Base-by-base conservation (phyloP, 2,113 vertebrate species). In the Nycticorax nycticorax region DNA sequence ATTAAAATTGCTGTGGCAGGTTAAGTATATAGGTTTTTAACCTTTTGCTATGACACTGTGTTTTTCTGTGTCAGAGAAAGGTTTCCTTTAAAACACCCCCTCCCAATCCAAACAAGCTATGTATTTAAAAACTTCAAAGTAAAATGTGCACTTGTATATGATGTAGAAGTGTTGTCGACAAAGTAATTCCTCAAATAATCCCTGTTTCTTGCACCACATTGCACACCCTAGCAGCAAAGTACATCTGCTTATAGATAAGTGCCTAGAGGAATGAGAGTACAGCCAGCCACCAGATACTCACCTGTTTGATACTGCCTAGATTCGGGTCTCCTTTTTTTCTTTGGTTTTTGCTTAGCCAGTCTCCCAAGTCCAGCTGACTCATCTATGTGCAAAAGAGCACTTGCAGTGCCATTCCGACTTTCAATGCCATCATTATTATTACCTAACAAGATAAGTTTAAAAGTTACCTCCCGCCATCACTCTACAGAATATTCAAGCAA, bases 231-330 rank as follows among this genome's bases (percentile, higher is more conserved):
- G 14, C 81, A 72, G 32, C 28, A 23, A 59, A 48, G 27, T 4
- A 26, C 18, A 73, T 15, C n/a, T 76, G 33, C 23, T 67, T 8
- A 27, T 15, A 20, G 50, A 3, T 63, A 96, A 32, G 20, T 8
- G 10, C 56, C 22, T 12, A 24, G 4, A 67, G 24, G 59, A 78
- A 45, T 0, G 0, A 52, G 24, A 59, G 23, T 3, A 22, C 5
- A 56, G 21, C 18, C 73, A 83, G 77, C 73, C 64, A 92, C 24
- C 24, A 64, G 39, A 30, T 15, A 91, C 97, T 97, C 97, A 99
- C 99, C 99, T 98, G 99, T 99, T 98, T 99, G 99, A 95, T 99
- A 99, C 95, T 99, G 99, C 86, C 99, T 98, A 37, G 99, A 99
- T 97, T 99, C 99, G 18, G 98, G 98, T 80, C 99, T 98, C 96